Conservation (phyloP, 2,797 vertebrate species). For the Sebastes umbrosus region DNA sequence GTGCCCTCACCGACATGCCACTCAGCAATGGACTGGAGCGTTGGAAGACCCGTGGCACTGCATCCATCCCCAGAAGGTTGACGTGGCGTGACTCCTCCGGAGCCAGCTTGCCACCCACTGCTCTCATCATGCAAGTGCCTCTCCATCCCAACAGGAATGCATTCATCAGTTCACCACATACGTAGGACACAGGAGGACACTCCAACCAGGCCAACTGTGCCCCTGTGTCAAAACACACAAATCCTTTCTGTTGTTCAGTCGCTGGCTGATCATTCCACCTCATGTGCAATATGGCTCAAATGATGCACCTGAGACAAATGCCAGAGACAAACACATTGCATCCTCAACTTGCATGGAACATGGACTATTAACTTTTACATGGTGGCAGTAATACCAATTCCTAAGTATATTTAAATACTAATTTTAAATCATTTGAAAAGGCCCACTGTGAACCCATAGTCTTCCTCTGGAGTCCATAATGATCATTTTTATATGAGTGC, state of each 20-base stretch:
- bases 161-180: conserved; percentile 3
- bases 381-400: neutral
- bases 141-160: neutral
- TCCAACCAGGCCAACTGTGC: neutral
- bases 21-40: neutral
- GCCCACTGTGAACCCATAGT: neutral
- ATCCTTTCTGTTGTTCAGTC: neutral
- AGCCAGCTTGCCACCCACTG: conserved; percentile 12
- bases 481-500: neutral
- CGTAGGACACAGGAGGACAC: conserved; percentile 1
- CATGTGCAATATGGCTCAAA: neutral
- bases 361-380: neutral
- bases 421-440: neutral
- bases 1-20: conserved; percentile 1
- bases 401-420: neutral
- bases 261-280: neutral
- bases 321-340: neutral
- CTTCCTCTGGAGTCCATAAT: neutral
- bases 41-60: conserved; percentile 7
- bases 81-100: conserved; percentile 1
- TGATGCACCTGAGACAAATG: neutral
- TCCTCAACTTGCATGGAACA: neutral
- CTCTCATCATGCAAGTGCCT: conserved; percentile 17
- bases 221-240: neutral
- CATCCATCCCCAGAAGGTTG: conserved; percentile 14